A percentile compares a stretch with the other conserved stretches of the same genome.
Evolutionary conservation across 2,113 vertebrate genomes (phyloP).

Genomic region (Pedionomus torquatus): DNA sequence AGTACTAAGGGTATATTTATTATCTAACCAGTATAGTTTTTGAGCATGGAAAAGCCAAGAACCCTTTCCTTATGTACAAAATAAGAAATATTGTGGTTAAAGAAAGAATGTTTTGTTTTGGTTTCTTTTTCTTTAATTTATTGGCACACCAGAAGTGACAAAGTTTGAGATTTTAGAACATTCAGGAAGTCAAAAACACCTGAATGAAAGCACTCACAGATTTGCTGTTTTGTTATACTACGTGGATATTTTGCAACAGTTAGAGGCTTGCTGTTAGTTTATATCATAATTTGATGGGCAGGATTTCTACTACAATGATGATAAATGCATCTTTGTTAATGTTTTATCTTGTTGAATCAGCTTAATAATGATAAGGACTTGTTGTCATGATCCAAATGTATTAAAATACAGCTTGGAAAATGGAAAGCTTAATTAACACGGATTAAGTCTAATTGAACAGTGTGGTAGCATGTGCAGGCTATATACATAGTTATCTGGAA

Average conservation of each 20-base stretch:
- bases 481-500: background rate
- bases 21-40: background rate
- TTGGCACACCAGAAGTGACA: rapidly evolving
- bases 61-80: background rate
- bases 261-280: slow-evolving; percentile 18
- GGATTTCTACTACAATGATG: background rate
- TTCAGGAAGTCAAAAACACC: background rate
- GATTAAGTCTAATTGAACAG: slow-evolving; percentile 54
- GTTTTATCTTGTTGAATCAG: slow-evolving; percentile 41
- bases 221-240: background rate
- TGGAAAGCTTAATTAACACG: slow-evolving; percentile 51
- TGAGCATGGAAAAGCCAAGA: background rate
- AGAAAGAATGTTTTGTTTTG: background rate
- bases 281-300: background rate
- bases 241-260: background rate
- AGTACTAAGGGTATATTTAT: background rate
- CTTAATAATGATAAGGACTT: slow-evolving; percentile 34
- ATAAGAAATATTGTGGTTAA: background rate
- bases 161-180: background rate
- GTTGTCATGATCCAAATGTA: slow-evolving; percentile 46
- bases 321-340: background rate
- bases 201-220: background rate
- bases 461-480: background rate
- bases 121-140: background rate
- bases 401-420: slow-evolving; percentile 59